Percentiles rank a stretch among this genome's conserved stretches.
These are phyloP conservation scores for Trochalopteron elliotii DNA, from an alignment of 2,113 vertebrate genomes.

Conservation along the genomic window DNA sequence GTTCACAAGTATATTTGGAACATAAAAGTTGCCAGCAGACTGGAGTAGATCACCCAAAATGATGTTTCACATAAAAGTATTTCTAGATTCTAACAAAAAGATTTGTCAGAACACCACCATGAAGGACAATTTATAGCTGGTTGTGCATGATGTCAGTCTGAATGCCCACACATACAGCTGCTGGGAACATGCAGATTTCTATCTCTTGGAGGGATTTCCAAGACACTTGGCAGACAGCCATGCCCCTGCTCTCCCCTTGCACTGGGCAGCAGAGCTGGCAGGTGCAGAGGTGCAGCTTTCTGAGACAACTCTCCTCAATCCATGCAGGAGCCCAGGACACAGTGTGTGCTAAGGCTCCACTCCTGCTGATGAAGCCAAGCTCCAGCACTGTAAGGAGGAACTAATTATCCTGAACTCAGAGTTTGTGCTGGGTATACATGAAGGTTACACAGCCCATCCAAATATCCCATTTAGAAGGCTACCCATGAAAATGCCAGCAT, in stretches of 20 bases:
- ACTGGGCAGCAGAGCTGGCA: neutral
- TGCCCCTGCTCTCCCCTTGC: neutral
- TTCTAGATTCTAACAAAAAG: neutral
- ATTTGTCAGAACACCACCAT: neutral
- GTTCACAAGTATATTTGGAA: neutral
- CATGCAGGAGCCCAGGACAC: neutral
- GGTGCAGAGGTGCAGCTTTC: neutral
- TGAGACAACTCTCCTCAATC: neutral
- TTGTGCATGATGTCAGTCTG: neutral
- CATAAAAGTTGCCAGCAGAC: neutral
- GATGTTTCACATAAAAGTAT: neutral
- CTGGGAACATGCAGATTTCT: neutral
- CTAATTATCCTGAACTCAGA: neutral
- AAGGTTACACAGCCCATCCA: neutral
- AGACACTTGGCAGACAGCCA: neutral
- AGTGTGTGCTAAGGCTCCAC: fast-evolving
- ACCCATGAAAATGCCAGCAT: neutral
- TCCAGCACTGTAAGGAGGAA: neutral
- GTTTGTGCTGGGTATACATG: neutral
- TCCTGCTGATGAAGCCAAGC: neutral
- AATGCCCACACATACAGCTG: neutral
- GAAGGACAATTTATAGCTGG: neutral
- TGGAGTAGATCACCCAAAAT: neutral
- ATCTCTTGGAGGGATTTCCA: neutral
- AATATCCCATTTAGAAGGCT: neutral